A percentile compares a stretch with the other conserved stretches of the same genome.
phyloP scores from a whole-genome alignment of 2,888 invertebrate genomes.

The Halocaridina rubra region DNA sequence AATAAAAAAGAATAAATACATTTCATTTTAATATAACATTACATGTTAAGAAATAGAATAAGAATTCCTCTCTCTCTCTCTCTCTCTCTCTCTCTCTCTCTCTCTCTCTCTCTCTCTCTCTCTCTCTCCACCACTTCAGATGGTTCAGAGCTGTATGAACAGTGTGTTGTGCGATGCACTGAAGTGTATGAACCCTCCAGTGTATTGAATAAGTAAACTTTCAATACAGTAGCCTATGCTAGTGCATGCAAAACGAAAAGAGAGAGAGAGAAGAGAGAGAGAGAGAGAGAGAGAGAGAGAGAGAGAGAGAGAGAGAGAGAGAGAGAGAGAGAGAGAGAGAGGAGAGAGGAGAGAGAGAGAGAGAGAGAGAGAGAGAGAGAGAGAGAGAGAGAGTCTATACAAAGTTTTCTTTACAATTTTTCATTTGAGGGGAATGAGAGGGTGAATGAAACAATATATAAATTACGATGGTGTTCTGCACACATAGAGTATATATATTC shows the following conservation, averaged over 20 bases:
- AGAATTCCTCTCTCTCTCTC: background rate
- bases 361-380: slow-evolving; percentile 15
- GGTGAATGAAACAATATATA: background rate
- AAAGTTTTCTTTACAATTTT: background rate
- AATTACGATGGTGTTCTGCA: too few species aligned
- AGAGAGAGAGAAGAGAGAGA: background rate
- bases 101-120: background rate
- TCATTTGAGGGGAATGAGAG: background rate
- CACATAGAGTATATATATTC: too few species aligned
- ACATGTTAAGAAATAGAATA: too few species aligned
- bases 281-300: background rate
- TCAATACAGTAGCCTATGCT: background rate
- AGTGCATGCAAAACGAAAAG: background rate
- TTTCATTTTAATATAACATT: too few species aligned
- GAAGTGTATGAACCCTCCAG: too few species aligned
- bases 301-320: background rate
- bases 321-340: background rate
- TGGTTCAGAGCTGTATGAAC: background rate
- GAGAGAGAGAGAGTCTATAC: background rate
- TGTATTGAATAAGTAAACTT: too few species aligned
- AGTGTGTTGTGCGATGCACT: too few species aligned
- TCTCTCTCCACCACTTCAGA: background rate
- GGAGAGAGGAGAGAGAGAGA: background rate
- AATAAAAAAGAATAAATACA: too few species aligned
- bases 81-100: slow-evolving; percentile 10